Base-by-base conservation (phyloP, 1,140 invertebrate genomes). In the Agrypnia vestita region DNA sequence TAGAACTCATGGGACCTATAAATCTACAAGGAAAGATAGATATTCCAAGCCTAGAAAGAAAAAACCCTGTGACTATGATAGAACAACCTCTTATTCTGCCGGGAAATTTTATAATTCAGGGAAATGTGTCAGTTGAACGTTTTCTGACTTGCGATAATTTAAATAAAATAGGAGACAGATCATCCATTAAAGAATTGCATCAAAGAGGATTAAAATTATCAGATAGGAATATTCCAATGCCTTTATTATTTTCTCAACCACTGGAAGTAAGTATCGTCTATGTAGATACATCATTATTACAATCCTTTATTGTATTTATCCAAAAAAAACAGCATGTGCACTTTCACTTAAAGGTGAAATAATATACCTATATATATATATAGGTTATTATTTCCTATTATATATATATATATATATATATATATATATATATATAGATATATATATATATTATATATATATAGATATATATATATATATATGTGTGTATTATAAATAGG, bases 11-110 rank as follows among this genome's bases (percentile, higher is more conserved):
- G 51, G 84, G 83, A 76, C 84, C 86, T 12, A 85, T 88, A 12
- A 83, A 84, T 62, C 75, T 87, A 44, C 84, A 80, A 55, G 85
- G 85, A 8, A 85, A 85, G 69, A 86, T 88, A 64, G 83, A 83
- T 19, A 85, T 83, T 56, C 71, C 84, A 62, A 81, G 82, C 17
- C 80, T 87, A 56, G 81, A 86, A 59, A 80, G 78, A 56, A 83
- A 85, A 17, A 87, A 86, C 84, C 85, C 86, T 9, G 53, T 86
- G 0, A 81, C 80, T 4, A 84, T 79, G 59, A 83, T 87, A 7
- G 80, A 82, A 59, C 69, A 83, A 64, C 74, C 80, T 11, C 44
- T 83, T 35, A 71, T 62, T n/a, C 49, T 88, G 0, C 80, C 84
- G 59, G 85, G 84, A 17, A 84, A 86, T 83, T 84, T 83, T 74